Conservation (phyloP, 2,797 vertebrate genomes). For the Bufotes viridis region DNA sequence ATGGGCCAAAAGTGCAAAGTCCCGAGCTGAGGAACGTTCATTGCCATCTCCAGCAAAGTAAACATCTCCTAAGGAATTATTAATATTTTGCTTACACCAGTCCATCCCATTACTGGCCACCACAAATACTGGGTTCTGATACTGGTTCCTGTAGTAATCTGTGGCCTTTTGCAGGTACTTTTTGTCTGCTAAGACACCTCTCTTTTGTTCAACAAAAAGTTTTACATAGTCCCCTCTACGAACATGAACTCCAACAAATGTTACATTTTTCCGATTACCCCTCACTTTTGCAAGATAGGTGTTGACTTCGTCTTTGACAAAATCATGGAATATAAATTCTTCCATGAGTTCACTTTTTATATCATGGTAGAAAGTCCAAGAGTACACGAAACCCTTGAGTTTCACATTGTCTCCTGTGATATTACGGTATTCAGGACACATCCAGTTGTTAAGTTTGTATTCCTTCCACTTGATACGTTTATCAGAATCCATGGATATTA, state of each 20-base stretch:
- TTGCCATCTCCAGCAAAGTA: conserved; percentile 64
- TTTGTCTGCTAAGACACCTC: not conserved
- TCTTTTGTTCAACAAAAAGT: not conserved
- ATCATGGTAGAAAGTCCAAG: conserved; percentile 20
- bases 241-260: conserved; percentile 26
- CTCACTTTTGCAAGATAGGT: not conserved
- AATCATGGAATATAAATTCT: conserved; percentile 27
- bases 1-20: conserved; percentile 60
- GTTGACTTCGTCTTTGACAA: conserved; percentile 13
- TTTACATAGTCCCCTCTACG: conserved; percentile 22
- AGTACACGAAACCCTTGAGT: not conserved
- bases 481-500: not conserved
- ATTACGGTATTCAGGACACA: conserved; percentile 8
- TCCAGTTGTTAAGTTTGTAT: not conserved
- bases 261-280: not conserved
- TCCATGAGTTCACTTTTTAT: not conserved
- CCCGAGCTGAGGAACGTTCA: conserved; percentile 37
- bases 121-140: not conserved
- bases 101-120: conserved; percentile 28
- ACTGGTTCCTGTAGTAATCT: conserved; percentile 1
- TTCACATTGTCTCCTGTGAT: conserved; percentile 6
- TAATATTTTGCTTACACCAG: conserved; percentile 20
- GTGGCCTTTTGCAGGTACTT: not conserved
- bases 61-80: conserved; percentile 12
- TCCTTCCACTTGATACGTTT: not conserved